A percentile compares a stretch with the other conserved stretches of the same genome.
Conservation (phyloP, 2,113 vertebrate genomes). For the Chunga burmeisteri region DNA sequence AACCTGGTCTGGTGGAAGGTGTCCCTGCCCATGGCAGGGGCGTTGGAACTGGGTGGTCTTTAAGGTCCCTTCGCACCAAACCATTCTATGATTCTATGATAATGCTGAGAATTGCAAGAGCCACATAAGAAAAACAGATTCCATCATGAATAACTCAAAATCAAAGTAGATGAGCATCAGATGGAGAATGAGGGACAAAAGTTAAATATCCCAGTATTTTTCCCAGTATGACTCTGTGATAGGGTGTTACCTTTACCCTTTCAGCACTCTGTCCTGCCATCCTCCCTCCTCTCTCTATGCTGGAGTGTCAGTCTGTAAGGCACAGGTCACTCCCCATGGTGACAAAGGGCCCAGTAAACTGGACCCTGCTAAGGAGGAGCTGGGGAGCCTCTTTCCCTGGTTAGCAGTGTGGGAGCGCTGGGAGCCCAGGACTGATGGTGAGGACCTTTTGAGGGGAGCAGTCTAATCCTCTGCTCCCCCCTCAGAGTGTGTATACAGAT, state of each 20-base stretch:
- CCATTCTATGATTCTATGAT: not conserved
- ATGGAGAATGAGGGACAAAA: not conserved
- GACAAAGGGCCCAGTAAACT: not conserved
- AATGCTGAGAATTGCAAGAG: not conserved
- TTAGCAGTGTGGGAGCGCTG: not conserved
- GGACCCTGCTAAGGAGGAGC: not conserved
- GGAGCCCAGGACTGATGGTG: not conserved
- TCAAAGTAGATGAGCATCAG: not conserved
- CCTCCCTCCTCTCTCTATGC: not conserved
- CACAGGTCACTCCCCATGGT: not conserved
- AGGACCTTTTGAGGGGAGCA: not conserved
- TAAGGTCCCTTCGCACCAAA: not conserved
- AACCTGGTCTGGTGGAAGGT: not conserved
- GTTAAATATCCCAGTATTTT: not conserved
- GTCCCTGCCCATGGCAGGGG: not conserved
- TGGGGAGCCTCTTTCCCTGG: not conserved
- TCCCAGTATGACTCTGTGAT: not conserved
- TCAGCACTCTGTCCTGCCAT: not conserved
- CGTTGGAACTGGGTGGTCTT: not conserved
- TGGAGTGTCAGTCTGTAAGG: not conserved
- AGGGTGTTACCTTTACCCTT: not conserved
- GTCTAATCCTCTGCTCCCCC: not conserved
- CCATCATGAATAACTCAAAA: not conserved
- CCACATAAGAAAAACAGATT: not conserved
- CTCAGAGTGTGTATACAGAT: not conserved